Base-by-base conservation (phyloP, 2,888 invertebrate genomes). In the Heliconius ismenius region DNA sequence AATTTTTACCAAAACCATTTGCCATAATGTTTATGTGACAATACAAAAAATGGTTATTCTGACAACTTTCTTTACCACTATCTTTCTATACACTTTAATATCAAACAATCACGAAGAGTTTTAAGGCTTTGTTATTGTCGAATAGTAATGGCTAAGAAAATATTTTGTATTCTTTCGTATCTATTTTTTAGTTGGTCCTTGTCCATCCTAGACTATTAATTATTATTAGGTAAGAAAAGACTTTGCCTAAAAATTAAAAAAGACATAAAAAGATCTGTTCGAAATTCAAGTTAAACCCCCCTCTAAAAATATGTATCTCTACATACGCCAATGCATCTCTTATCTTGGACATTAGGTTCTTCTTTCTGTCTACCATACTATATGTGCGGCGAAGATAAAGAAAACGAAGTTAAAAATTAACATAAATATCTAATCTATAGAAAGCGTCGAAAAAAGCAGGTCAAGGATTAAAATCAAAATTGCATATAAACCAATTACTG, bases 391-490 rank as follows among this genome's bases (percentile, higher is more conserved):
- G 21, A 21, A 49, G 49, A 21, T 3, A 21, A 7, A 49, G 49
- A 49, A 21, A 49, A 49, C 21, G 6, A 18, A 54, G 7, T 58
- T n/a, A n/a, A 58, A 58, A 58, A 58, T n/a, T 24, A 24, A 67
- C 39, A 68, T 32, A 28, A 60, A 49, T 62, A 32, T 60, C n/a
- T 28, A 67, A 74, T 65, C 24, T 49, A 68, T 76, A 62, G 73
- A 78, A 76, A 78, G 73, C 78, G 76, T 69, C 63, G n/a, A 28
- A 67, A 73, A n/a, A 73, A 43, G 18, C 63, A 21, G 73, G 54
- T 78, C 76, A 73, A 69, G 68, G 76, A 73, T 63, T 58, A 76
- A 26, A 60, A 26, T 13, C 63, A 62, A 78, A 76, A 76, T 73
- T 76, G 68, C 58, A 76, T 26, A 76, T 39, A 73, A 39, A 49